phyloP scores from a whole-genome alignment of 1,140 invertebrate genomes.

The Charaxes varanes region DNA sequence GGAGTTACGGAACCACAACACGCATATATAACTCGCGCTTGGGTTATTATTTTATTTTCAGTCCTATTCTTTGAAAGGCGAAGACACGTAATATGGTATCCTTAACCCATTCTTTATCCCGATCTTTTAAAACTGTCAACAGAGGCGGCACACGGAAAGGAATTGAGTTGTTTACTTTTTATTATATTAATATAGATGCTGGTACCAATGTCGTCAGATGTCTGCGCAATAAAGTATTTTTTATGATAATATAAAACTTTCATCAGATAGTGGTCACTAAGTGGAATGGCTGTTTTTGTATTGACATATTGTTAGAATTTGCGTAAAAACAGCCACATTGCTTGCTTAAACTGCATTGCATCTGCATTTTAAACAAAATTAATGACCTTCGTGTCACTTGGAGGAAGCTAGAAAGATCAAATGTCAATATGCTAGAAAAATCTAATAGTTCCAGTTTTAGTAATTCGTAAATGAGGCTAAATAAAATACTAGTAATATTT shows the following conservation, averaged over 20 bases:
- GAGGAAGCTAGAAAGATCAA: too few relatives aligned
- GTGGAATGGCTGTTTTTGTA: too few relatives aligned
- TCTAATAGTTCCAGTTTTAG: too few relatives aligned
- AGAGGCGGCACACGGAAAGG: conserved; percentile 11
- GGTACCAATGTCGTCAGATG: background rate
- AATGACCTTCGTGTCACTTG: too few relatives aligned
- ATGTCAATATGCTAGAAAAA: too few relatives aligned
- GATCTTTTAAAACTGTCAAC: conserved; percentile 35
- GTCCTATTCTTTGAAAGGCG: conserved; percentile 13
- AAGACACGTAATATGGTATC: conserved; percentile 28
- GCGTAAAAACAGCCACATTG: too few relatives aligned
- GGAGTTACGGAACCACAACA: conserved; percentile 2
- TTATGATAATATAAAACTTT: background rate
- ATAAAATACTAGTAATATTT: too few relatives aligned
- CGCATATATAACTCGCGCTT: background rate
- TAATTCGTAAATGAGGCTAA: too few relatives aligned
- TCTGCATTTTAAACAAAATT: too few relatives aligned
- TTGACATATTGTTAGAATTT: too few relatives aligned
- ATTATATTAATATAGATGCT: conserved; percentile 3
- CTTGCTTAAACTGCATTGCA: too few relatives aligned
- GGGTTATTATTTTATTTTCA: conserved; percentile 7
- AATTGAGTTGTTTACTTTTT: conserved; percentile 18
- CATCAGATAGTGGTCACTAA: conserved; percentile 1
- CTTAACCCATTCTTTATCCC: conserved; percentile 28
- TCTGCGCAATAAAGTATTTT: background rate